These are phyloP conservation scores for Chaetodon trifasciatus DNA, from an alignment of 2,797 vertebrate species.

Conservation along the genomic window DNA sequence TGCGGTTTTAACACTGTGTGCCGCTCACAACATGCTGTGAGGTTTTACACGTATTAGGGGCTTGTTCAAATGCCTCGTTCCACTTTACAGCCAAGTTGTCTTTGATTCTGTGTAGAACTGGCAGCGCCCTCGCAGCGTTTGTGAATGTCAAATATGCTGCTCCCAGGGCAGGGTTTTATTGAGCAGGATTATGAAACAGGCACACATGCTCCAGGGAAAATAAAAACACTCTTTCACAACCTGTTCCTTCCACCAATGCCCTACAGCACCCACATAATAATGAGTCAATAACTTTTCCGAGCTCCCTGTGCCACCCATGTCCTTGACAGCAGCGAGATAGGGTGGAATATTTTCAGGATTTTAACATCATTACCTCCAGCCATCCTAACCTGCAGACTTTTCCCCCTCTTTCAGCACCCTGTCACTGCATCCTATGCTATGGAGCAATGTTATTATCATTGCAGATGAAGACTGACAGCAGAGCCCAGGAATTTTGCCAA, in stretches of 20 bases:
- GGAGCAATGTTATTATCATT: slow-evolving; percentile 14
- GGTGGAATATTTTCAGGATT: not conserved
- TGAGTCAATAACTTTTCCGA: slow-evolving; percentile 46
- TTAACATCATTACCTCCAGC: not conserved
- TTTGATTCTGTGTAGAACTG: slow-evolving; percentile 62
- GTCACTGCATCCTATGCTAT: not conserved
- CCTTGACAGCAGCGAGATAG: not conserved
- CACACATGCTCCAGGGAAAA: slow-evolving; percentile 44
- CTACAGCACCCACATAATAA: slow-evolving; percentile 31
- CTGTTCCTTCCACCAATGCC: slow-evolving; percentile 36
- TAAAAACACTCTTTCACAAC: slow-evolving; percentile 72
- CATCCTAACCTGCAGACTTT: slow-evolving; percentile 28
- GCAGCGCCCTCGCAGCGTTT: slow-evolving; percentile 47
- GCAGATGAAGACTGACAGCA: slow-evolving; percentile 28
- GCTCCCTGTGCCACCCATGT: slow-evolving; percentile 13
- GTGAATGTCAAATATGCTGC: slow-evolving; percentile 70
- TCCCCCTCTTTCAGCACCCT: slow-evolving; percentile 24
- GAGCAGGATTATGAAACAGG: slow-evolving; percentile 64
- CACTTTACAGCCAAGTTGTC: slow-evolving; percentile 53
- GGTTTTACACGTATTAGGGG: slow-evolving; percentile 62
- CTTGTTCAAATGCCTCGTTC: slow-evolving; percentile 55
- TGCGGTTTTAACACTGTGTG: slow-evolving; percentile 32
- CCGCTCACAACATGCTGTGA: slow-evolving; percentile 58
- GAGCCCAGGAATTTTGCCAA: slow-evolving; percentile 4
- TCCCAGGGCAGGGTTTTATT: slow-evolving; percentile 55